A percentile compares a stretch with the other conserved stretches of the same genome.
Conservation (phyloP, 2,888 invertebrate species). For the Pelosia muscerda region DNA sequence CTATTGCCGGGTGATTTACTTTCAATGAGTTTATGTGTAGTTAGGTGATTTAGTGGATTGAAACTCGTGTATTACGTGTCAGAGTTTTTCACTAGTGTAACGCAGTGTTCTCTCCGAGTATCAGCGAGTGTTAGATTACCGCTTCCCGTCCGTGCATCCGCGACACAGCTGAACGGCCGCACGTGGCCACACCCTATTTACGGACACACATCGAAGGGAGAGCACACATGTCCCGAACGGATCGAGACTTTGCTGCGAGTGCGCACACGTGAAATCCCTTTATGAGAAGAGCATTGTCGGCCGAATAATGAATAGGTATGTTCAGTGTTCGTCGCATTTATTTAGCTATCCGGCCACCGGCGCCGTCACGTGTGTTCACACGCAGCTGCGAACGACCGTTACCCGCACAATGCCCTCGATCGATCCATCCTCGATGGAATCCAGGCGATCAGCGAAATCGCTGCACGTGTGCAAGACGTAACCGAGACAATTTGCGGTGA, state of each 20-base stretch:
- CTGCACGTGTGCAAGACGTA: conserved; percentile 78
- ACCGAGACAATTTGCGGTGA: conserved; percentile 76
- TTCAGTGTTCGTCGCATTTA: conserved; percentile 80
- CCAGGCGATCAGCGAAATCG: conserved; percentile 82
- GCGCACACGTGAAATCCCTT: conserved; percentile 86
- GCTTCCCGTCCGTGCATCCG: conserved; percentile 85
- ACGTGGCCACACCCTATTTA: conserved; percentile 87
- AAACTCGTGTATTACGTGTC: neutral
- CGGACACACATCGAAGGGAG: conserved; percentile 84
- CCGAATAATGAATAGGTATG: conserved; percentile 84
- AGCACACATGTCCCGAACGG: conserved; percentile 85
- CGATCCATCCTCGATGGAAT: conserved; percentile 82
- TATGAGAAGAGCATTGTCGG: conserved; percentile 84
- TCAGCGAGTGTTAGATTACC: conserved; percentile 82
- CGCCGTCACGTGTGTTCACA: conserved; percentile 81
- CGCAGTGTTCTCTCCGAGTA: conserved; percentile 68
- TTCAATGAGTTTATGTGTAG: neutral
- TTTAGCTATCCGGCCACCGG: conserved; percentile 86
- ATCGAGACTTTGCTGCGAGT: conserved; percentile 84
- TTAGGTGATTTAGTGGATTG: neutral
- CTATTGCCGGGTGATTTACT: conserved; percentile 18
- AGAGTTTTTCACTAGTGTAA: conserved; percentile 42
- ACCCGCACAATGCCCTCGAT: conserved; percentile 86
- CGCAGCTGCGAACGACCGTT: conserved; percentile 86
- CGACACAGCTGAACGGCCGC: conserved; percentile 85